These are phyloP conservation scores for Andrena bucephala DNA, from an alignment of 2,888 invertebrate species.

Conservation along the genomic window DNA sequence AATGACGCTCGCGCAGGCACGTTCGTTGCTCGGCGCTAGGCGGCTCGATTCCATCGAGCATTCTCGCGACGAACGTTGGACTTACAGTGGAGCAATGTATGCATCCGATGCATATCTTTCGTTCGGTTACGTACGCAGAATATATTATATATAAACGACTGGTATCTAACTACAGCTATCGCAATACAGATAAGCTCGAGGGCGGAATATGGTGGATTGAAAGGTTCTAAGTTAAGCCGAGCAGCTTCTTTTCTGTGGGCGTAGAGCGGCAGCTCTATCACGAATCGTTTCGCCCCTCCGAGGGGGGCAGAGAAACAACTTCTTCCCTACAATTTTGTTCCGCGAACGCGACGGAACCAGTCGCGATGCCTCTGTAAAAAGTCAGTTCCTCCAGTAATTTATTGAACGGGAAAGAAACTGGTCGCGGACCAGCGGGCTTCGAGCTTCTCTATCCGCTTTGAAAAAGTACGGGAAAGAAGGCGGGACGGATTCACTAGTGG, in stretches of 20 bases:
- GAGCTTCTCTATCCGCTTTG: too few species aligned
- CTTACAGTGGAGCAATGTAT: neutral
- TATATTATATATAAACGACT: neutral
- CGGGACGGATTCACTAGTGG: neutral
- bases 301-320: too few species aligned
- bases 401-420: neutral
- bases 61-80: neutral
- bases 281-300: neutral
- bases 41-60: constrained; percentile 1
- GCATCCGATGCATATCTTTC: neutral
- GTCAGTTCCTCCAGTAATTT: constrained; percentile 57
- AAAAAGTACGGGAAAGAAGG: neutral
- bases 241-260: neutral
- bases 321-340: too few species aligned
- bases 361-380: constrained; percentile 3
- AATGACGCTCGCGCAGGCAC: constrained; percentile 31
- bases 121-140: constrained; percentile 20
- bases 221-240: constrained; percentile 1
- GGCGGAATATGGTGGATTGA: constrained; percentile 4
- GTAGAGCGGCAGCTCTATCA: neutral
- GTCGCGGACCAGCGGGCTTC: neutral
- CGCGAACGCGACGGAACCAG: too few species aligned
- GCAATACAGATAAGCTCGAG: constrained; percentile 33
- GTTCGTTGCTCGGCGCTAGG: constrained; percentile 5
- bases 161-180: constrained; percentile 16